phyloP scores from a whole-genome alignment of 1,140 invertebrate genomes.

The Limonius californicus region DNA sequence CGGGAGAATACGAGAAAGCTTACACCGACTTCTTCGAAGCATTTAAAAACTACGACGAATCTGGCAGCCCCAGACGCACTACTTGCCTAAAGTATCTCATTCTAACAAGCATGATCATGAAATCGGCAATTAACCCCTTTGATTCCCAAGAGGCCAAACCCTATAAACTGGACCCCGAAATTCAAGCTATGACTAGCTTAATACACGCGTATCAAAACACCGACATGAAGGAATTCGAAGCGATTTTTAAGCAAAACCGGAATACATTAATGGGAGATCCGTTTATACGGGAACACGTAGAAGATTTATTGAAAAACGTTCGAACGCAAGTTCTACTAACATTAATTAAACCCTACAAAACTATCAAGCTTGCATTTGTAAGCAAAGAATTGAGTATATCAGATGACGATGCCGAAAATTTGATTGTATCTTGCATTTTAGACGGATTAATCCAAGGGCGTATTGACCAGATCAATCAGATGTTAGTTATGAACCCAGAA shows the following conservation, averaged over 20 bases:
- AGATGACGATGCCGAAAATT: constrained; percentile 88
- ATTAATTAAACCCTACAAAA: constrained; percentile 94
- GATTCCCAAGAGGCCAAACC: constrained; percentile 99
- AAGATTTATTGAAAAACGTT: constrained; percentile 94
- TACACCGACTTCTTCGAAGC: constrained; percentile 99
- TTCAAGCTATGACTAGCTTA: constrained; percentile 97
- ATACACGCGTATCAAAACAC: constrained; percentile 98
- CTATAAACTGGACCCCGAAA: constrained; percentile 98
- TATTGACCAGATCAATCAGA: constrained; percentile 94
- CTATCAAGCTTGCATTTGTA: constrained; percentile 95
- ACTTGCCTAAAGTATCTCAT: constrained; percentile 99
- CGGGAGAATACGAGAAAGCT: constrained; percentile 96
- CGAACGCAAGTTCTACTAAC: constrained; percentile 94
- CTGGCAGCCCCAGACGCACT: constrained; percentile 90
- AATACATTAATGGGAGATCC: constrained; percentile 98
- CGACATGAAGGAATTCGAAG: constrained; percentile 97
- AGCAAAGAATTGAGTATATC: constrained; percentile 95
- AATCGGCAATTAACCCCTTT: constrained; percentile 98
- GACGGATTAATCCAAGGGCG: constrained; percentile 77
- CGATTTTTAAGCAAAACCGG: constrained; percentile 89
- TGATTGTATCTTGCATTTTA: constrained; percentile 72
- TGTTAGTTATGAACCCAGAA: constrained; percentile 75
- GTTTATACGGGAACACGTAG: constrained; percentile 98
- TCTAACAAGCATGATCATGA: constrained; percentile 98
- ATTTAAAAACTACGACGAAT: constrained; percentile 99